Base-by-base conservation (phyloP, 2,888 invertebrate species). In the Trypoxylon attenuatum region DNA sequence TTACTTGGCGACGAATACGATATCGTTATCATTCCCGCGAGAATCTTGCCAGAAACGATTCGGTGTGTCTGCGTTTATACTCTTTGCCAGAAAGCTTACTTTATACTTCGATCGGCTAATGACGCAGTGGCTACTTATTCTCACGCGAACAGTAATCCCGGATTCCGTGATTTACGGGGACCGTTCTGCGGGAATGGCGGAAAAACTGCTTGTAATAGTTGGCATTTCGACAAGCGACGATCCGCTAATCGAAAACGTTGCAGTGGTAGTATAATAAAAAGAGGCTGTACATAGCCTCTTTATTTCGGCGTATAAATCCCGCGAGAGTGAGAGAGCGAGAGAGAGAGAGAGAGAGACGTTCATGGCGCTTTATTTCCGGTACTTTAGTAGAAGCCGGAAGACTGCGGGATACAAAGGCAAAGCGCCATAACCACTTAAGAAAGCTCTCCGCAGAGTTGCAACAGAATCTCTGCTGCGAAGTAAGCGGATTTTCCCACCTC, bases 341-440 rank as follows among this genome's bases (percentile, higher is more conserved):
- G n/a, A n/a, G n/a, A n/a, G 43, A 19, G 23, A 54, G 43, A 58
- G 39, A 45, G 50, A 15, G 47, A 39, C 25, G 45, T 42, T 27
- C 73, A 74, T 72, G 59, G 62, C 64, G 70, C 66, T 76, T 79
- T 78, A 80, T 76, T 81, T 81, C 74, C 72, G 76, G 59, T 76
- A 61, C 73, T 80, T 71, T 60, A 69, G 53, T 55, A 61, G 69
- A 73, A 71, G 49, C 71, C 76, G 71, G 57, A 69, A 76, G 73
- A 75, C 74, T 69, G 59, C 46, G 55, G 78, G 76, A 79, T 81
- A 86, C 83, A 85, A 84, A 86, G 84, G 79, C 83, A 71, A 81
- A 80, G 78, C 78, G 83, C 82, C 80, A 84, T 86, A 84, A 87
- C 84, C 85, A 86, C 85, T 86, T 86, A 85, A 77, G 83, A 78